Evolutionary conservation across 2,888 invertebrate species (phyloP), one percentile per base, ranked within the genome.

Genomic region (Merodon equestris): DNA sequence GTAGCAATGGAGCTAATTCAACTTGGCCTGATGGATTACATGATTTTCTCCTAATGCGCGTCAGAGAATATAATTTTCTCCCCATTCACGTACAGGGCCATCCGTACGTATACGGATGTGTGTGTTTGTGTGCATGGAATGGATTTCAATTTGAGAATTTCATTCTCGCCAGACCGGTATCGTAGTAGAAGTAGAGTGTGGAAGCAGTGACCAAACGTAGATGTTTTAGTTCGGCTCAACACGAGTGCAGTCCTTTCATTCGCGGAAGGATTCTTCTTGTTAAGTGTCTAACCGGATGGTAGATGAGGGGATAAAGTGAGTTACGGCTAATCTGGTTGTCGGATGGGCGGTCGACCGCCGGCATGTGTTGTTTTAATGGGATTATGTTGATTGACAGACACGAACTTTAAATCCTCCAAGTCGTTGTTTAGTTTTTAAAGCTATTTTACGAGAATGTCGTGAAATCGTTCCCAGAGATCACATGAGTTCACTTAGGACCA

Each of bases 21-120:
- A 63, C 70, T 70, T 51, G 60, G 63, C 44, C 74, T 79, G 79
- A 79, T 79, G 74, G 79, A 79, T 79, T 74, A 79, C 79, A 79
- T 66, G 79, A 74, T 74, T 79, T 74, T 70, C 64, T 74, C 79
- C 57, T 74, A 74, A 79, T 70, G 74, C 67, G 58, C 64, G 67
- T 67, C 57, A 61, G 66, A 61, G 66, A 47, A 60, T 67, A 27
- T 27, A 36, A 67, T 77, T 51, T 56, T 12, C 27, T 27, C 27
- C n/a, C 27, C 27, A 27, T 27, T 27, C 27, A 27, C 27, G 27
- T 27, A 27, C 27, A 27, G 27, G 27, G 7, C 27, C 5, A 1
- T 36, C 34, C 38, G 44, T 19, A 9, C 40, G 36, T 5, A 36
- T 40, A 40, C 40, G 40, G 9, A 27, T 40, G 38, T 19, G 57